phyloP scores from a whole-genome alignment of 2,888 invertebrate genomes.

The Ptilodon capucinus region DNA sequence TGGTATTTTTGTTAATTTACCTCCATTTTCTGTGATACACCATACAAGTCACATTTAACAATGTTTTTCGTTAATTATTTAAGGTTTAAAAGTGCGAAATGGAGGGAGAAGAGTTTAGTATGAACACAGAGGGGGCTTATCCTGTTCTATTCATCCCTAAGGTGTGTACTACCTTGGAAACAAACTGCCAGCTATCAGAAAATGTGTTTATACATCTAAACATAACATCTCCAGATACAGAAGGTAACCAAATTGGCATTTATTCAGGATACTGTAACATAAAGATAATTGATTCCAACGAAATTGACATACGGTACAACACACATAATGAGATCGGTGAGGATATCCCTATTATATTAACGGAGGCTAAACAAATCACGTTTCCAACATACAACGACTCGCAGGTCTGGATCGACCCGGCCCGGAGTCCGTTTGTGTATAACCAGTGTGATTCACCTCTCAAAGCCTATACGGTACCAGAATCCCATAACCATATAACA shows the following conservation, averaged over 20 bases:
- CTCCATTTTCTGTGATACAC: conserved; percentile 38
- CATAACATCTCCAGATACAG: conserved; percentile 57
- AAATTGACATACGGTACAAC: conserved; percentile 31
- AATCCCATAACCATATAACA: conserved; percentile 47
- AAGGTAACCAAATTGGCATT: conserved; percentile 55
- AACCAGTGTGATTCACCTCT: conserved; percentile 50
- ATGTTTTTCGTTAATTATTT: conserved; percentile 35
- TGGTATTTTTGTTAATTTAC: conserved; percentile 46
- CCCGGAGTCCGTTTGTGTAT: conserved; percentile 63
- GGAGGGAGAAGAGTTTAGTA: conserved; percentile 40
- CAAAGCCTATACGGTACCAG: conserved; percentile 48
- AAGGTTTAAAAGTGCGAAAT: conserved; percentile 44
- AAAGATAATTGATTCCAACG: conserved; percentile 55
- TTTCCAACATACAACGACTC: conserved; percentile 50
- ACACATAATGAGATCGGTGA: conserved; percentile 23
- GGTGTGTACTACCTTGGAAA: conserved; percentile 56
- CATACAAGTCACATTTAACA: conserved; percentile 6
- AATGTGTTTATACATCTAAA: conserved; percentile 62
- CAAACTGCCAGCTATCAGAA: conserved; percentile 52
- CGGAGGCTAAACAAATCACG: conserved; percentile 41
- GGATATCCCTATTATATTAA: conserved; percentile 40
- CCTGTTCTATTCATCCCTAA: conserved; percentile 66
- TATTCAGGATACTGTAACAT: conserved; percentile 67
- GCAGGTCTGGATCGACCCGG: conserved; percentile 70
- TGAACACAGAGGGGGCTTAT: conserved; percentile 42